These are phyloP conservation scores for Oscheius myriophilus DNA, from an alignment of 2,888 invertebrate species.

Conservation along the genomic window DNA sequence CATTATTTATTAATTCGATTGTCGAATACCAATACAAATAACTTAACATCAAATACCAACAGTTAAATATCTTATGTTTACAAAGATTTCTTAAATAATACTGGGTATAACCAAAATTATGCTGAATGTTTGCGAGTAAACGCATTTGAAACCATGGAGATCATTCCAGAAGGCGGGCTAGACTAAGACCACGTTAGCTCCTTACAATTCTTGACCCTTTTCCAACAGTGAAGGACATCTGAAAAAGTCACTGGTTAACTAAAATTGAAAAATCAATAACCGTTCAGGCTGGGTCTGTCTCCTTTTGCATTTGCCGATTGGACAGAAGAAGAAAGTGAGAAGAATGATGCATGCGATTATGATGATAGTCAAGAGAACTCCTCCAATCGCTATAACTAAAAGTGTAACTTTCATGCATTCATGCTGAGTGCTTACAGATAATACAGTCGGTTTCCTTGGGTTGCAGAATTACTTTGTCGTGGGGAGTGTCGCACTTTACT, in stretches of 20 bases:
- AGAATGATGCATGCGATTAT: constrained; percentile 5
- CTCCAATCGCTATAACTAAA: constrained; percentile 22
- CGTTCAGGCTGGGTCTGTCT: neutral
- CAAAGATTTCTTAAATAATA: neutral
- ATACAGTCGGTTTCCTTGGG: constrained; percentile 18
- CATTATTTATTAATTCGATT: too few species aligned
- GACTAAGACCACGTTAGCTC: too few species aligned
- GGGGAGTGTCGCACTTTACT: constrained; percentile 4
- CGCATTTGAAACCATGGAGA: too few species aligned
- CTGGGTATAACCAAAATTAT: constrained; percentile 7
- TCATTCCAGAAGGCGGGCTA: too few species aligned
- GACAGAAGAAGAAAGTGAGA: constrained; percentile 20
- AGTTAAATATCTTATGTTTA: too few species aligned
- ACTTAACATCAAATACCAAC: too few species aligned
- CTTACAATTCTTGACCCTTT: neutral
- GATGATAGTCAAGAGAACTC: constrained; percentile 2
- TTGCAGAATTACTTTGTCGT: constrained; percentile 1
- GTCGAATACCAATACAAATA: too few species aligned
- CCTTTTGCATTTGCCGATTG: constrained; percentile 3
- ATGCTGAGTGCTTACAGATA: constrained; percentile 7
- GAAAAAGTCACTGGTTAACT: neutral
- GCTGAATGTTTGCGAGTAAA: constrained; percentile 2
- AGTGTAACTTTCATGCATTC: neutral
- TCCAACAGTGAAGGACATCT: constrained; percentile 16
- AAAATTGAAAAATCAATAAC: neutral